These are phyloP conservation scores for Leptopterna dolabrata DNA, from an alignment of 2,888 invertebrate species.

Conservation along the genomic window DNA sequence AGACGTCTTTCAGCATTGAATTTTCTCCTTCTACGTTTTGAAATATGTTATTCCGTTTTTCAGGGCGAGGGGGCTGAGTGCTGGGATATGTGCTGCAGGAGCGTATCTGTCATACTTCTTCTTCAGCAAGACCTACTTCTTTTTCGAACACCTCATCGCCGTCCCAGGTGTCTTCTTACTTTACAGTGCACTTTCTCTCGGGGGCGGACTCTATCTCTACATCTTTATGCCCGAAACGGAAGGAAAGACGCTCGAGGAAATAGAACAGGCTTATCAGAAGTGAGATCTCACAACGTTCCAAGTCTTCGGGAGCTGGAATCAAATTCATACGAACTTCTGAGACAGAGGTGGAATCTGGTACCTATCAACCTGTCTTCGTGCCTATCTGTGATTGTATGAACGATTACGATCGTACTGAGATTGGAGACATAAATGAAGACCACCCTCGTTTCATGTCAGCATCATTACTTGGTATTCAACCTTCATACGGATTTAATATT, in stretches of 20 bases:
- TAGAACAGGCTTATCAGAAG: conserved; percentile 19
- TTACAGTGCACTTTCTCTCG: conserved; percentile 17
- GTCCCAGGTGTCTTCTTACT: conserved; percentile 28
- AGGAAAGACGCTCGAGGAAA: conserved; percentile 38
- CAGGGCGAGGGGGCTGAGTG: conserved; percentile 40
- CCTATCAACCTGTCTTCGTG: no score
- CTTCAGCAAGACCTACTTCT: conserved; percentile 38
- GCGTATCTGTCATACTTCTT: conserved; percentile 36
- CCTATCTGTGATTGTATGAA: no score
- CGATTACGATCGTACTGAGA: no score
- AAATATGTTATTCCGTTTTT: neutral
- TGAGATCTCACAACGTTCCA: neutral
- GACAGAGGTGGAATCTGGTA: no score
- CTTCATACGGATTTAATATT: no score
- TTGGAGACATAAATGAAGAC: no score
- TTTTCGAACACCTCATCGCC: neutral
- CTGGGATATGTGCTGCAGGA: conserved; percentile 27
- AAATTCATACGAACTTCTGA: no score
- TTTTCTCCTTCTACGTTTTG: no score
- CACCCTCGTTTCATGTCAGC: no score
- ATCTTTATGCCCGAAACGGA: conserved; percentile 46
- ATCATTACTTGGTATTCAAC: no score
- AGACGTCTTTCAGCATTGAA: no score
- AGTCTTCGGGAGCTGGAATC: no score
- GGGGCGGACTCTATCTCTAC: conserved; percentile 18